Evolutionary conservation across 2,113 vertebrate species (phyloP).

Genomic region (Conger conger): DNA sequence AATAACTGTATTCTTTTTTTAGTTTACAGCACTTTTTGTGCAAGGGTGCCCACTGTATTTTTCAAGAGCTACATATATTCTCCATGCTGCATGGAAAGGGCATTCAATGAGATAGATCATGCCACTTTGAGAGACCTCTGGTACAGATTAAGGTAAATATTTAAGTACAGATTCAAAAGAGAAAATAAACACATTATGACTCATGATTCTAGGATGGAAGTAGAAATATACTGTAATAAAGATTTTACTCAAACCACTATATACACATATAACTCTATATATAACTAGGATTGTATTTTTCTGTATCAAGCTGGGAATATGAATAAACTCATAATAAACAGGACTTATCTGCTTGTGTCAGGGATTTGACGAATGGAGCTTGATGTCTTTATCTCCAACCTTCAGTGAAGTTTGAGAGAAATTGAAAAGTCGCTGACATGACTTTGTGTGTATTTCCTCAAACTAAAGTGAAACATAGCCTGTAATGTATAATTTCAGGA

Average conservation of each 20-base stretch:
- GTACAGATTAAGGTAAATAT: too few relatives aligned
- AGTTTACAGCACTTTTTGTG: too few relatives aligned
- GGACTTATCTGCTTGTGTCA: neutral
- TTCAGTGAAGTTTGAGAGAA: slow-evolving; percentile 33
- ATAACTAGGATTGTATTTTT: neutral
- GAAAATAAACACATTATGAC: too few relatives aligned
- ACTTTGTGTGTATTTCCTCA: slow-evolving; percentile 83
- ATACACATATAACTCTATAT: neutral
- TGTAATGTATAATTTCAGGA: slow-evolving; percentile 62
- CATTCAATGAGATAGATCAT: neutral
- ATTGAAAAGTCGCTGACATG: slow-evolving; percentile 66
- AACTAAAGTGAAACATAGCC: slow-evolving; percentile 53
- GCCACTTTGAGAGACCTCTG: neutral
- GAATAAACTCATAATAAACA: neutral
- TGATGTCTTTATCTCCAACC: neutral
- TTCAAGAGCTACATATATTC: neutral
- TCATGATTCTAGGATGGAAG: too few relatives aligned
- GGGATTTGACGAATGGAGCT: slow-evolving; percentile 5
- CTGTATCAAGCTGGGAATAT: neutral
- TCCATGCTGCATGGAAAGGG: neutral
- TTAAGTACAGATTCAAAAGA: too few relatives aligned
- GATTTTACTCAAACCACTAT: too few relatives aligned
- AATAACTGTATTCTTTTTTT: too few relatives aligned
- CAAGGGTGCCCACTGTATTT: too few relatives aligned
- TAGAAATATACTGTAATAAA: too few relatives aligned